Conservation (phyloP, 2,888 invertebrate genomes). For the Monochamus alternatus region DNA sequence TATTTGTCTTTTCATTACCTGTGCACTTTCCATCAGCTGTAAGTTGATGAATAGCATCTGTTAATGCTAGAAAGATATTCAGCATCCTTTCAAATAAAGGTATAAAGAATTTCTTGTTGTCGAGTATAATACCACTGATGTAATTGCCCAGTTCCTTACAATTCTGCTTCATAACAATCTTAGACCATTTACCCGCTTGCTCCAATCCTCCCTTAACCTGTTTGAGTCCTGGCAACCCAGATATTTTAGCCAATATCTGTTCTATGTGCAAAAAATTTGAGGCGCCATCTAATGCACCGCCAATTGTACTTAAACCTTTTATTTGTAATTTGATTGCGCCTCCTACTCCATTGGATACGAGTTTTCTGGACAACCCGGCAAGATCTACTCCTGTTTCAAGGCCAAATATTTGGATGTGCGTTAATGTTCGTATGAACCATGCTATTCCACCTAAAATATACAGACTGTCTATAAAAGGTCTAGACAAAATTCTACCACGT, state of each 20-base stretch:
- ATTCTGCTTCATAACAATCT: not conserved
- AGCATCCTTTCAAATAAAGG: constrained; percentile 47
- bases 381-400: not conserved
- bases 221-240: not conserved
- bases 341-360: not conserved
- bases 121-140: constrained; percentile 25
- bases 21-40: constrained; percentile 36
- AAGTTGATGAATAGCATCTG: constrained; percentile 40
- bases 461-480: no score
- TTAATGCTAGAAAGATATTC: constrained; percentile 45
- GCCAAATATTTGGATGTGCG: not conserved
- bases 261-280: not conserved
- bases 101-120: constrained; percentile 48
- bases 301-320: not conserved
- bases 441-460: not conserved
- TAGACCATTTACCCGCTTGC: not conserved
- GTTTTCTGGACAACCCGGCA: not conserved
- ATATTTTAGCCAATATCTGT: not conserved
- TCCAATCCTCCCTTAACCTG: not conserved
- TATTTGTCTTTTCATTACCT: constrained; percentile 26
- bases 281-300: not conserved
- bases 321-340: not conserved
- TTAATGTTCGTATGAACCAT: not conserved
- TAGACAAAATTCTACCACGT: no score
- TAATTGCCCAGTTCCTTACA: constrained; percentile 36